These are phyloP conservation scores for Drosophila tani DNA, from an alignment of 1,140 invertebrate species.

Conservation along the genomic window DNA sequence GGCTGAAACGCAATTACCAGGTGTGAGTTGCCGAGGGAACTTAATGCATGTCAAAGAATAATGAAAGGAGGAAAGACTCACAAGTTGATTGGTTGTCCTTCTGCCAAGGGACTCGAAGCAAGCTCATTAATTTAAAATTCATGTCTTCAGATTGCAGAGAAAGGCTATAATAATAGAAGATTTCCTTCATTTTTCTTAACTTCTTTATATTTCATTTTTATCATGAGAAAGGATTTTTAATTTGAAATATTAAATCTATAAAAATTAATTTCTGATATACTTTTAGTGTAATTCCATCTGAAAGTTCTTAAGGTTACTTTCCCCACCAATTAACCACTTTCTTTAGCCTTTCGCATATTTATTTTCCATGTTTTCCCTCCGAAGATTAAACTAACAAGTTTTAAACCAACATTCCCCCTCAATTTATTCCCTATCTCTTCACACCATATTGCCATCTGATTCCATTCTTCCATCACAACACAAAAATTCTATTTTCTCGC, in stretches of 20 bases:
- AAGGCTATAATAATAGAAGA: not conserved
- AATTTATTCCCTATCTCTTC: not conserved
- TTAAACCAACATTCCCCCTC: not conserved
- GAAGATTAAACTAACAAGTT: conserved; percentile 2
- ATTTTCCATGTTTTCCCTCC: not conserved
- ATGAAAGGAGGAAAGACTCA: not conserved
- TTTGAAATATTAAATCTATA: too few species aligned
- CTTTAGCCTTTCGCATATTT: too few species aligned
- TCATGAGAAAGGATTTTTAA: not conserved
- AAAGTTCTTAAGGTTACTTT: not conserved
- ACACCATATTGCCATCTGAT: conserved; percentile 37
- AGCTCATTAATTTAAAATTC: conserved; percentile 3
- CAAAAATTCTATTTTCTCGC: conserved; percentile 12
- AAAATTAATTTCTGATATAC: not conserved
- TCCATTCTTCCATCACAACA: conserved; percentile 8
- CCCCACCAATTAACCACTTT: not conserved
- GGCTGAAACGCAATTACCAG: conserved; percentile 43
- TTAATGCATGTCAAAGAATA: conserved; percentile 19
- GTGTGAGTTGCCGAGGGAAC: conserved; percentile 3
- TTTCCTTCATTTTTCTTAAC: not conserved
- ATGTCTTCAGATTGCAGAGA: not conserved
- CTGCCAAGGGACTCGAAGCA: not conserved
- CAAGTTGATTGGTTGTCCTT: conserved; percentile 21
- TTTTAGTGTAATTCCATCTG: not conserved
- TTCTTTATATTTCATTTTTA: not conserved